Evolutionary conservation across 2,888 invertebrate species (phyloP).

Genomic region (Anticlea derivata): DNA sequence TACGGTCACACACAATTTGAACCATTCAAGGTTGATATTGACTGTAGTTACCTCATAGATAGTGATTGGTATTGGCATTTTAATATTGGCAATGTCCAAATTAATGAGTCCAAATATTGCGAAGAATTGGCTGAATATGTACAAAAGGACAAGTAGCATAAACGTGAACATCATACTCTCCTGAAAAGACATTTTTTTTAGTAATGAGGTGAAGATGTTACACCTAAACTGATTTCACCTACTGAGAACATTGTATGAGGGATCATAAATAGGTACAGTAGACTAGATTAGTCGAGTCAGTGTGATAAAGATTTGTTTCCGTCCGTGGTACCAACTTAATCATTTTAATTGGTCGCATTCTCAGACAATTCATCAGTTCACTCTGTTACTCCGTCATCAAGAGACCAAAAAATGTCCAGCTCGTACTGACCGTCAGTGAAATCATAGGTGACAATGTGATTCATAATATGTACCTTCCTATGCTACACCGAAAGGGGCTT

Average conservation of each 20-base stretch:
- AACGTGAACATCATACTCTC: conserved; percentile 80
- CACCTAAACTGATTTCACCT: too few species aligned
- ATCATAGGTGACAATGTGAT: too few species aligned
- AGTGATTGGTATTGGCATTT: conserved; percentile 73
- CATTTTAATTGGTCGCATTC: conserved; percentile 34
- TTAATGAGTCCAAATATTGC: conserved; percentile 76
- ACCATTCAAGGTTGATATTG: neutral
- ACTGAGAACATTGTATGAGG: too few species aligned
- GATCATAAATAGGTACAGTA: too few species aligned
- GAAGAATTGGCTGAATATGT: conserved; percentile 77
- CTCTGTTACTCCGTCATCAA: conserved; percentile 12
- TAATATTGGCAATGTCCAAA: conserved; percentile 73
- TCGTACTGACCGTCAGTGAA: neutral
- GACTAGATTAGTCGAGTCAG: conserved; percentile 16
- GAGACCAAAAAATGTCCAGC: neutral
- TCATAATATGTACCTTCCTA: too few species aligned
- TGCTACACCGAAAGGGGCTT: too few species aligned
- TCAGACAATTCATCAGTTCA: conserved; percentile 31
- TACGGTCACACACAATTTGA: neutral
- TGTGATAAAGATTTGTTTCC: conserved; percentile 26
- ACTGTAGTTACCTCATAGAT: conserved; percentile 66
- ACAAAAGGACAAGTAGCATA: conserved; percentile 67
- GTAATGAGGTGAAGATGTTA: too few species aligned
- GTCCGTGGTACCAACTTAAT: conserved; percentile 9
- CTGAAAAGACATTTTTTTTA: conserved; percentile 51